These are phyloP conservation scores for Lordiphosa andalusiaca DNA, from an alignment of 2,888 invertebrate genomes.

Conservation along the genomic window DNA sequence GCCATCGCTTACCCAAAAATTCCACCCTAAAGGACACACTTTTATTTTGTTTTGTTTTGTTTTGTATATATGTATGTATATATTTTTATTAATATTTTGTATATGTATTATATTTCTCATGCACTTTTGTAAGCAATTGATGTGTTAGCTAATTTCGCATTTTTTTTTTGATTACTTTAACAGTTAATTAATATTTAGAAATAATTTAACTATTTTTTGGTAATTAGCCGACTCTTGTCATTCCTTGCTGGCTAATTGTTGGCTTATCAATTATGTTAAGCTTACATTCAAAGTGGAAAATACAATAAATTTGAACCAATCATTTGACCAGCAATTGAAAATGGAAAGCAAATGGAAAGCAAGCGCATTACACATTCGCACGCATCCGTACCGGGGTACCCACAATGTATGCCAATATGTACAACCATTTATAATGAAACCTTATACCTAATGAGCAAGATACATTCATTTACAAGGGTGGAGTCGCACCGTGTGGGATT, in stretches of 20 bases:
- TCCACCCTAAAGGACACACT: neutral
- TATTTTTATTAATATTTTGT: conserved; percentile 29
- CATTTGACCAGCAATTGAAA: conserved; percentile 65
- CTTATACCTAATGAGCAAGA: conserved; percentile 65
- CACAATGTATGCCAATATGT: conserved; percentile 6
- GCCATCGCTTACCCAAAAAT: no score
- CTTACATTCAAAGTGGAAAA: conserved; percentile 13
- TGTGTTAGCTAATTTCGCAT: conserved; percentile 20
- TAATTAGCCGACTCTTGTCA: conserved; percentile 46
- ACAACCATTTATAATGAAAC: conserved; percentile 22
- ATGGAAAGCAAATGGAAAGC: conserved; percentile 40
- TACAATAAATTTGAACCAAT: conserved; percentile 25
- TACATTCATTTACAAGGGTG: conserved; percentile 54
- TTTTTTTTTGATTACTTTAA: conserved; percentile 55
- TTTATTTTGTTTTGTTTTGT: conserved; percentile 23
- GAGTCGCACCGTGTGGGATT: conserved; percentile 2
- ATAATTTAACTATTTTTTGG: conserved; percentile 74
- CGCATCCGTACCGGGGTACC: neutral
- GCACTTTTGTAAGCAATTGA: conserved; percentile 4
- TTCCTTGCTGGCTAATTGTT: conserved; percentile 1
- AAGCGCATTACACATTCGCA: neutral
- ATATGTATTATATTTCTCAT: conserved; percentile 10
- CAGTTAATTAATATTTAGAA: conserved; percentile 46
- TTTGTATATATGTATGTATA: conserved; percentile 36
- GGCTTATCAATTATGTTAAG: conserved; percentile 22